These are phyloP conservation scores for Piprites chloris DNA, from an alignment of 2,113 vertebrate species.

Conservation along the genomic window DNA sequence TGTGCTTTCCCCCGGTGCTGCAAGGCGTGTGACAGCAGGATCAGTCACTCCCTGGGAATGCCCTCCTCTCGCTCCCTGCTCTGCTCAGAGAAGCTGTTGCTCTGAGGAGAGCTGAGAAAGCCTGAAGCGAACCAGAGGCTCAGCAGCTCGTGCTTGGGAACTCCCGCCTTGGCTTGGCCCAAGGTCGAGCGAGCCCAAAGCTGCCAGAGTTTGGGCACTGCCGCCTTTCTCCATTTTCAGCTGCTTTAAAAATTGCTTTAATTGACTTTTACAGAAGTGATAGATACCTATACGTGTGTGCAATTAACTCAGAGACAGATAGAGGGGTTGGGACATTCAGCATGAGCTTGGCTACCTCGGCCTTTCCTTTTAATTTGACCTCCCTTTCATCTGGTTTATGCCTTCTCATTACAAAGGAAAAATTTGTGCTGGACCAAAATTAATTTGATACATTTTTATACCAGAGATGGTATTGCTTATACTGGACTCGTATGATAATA, in stretches of 20 bases:
- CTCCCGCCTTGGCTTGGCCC: not conserved
- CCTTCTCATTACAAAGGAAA: not conserved
- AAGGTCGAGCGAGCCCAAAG: not conserved
- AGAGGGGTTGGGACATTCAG: not conserved
- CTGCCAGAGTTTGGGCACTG: not conserved
- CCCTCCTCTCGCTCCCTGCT: not conserved
- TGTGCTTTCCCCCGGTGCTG: fast-evolving
- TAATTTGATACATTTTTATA: not conserved
- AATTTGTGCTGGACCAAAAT: not conserved
- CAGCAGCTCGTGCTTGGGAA: not conserved
- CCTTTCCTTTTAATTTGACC: not conserved
- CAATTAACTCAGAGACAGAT: not conserved
- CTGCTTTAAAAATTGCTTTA: not conserved
- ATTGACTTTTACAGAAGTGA: not conserved
- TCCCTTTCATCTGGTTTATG: not conserved
- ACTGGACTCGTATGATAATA: not conserved
- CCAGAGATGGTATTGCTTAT: not conserved
- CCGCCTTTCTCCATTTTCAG: not conserved
- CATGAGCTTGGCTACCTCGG: not conserved
- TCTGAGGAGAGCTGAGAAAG: not conserved
- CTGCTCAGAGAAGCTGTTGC: not conserved
- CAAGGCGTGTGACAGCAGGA: not conserved
- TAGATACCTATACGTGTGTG: not conserved
- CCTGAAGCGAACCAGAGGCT: not conserved
- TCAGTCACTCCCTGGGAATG: fast-evolving